Conservation (phyloP, 2,113 vertebrate genomes). For the Oryzias curvinotus region DNA sequence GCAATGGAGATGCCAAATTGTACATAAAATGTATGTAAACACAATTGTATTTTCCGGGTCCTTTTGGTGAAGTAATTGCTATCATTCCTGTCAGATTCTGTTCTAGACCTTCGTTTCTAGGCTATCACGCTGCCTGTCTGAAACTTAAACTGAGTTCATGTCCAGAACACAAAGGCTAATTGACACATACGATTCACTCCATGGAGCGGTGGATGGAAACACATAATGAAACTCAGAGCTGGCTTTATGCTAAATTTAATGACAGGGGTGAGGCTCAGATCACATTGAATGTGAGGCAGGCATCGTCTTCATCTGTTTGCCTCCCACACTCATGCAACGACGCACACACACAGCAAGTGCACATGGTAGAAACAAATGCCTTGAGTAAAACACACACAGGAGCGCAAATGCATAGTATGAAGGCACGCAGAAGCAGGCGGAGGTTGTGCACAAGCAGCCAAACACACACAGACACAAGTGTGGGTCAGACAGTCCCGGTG, state of each 20-base stretch:
- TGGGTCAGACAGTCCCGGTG: slow-evolving; percentile 67
- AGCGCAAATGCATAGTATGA: slow-evolving; percentile 21
- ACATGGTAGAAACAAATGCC: neutral
- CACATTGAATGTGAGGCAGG: slow-evolving; percentile 63
- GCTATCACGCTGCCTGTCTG: slow-evolving; percentile 37
- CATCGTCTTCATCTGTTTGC: slow-evolving; percentile 56
- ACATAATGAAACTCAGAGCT: slow-evolving; percentile 64
- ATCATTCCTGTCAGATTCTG: neutral
- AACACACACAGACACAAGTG: slow-evolving; percentile 49
- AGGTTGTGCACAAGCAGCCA: slow-evolving; percentile 42
- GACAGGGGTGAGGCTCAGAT: slow-evolving; percentile 68
- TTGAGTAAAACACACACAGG: slow-evolving; percentile 11
- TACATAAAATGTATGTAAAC: too few relatives aligned
- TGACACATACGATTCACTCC: slow-evolving; percentile 67
- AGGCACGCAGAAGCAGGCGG: slow-evolving; percentile 27
- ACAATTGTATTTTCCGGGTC: too few relatives aligned
- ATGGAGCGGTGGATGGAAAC: slow-evolving; percentile 53
- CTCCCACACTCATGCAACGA: slow-evolving; percentile 49
- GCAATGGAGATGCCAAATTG: too few relatives aligned
- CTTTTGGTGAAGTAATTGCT: too few relatives aligned
- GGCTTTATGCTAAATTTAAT: slow-evolving; percentile 69
- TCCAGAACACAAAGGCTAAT: slow-evolving; percentile 64
- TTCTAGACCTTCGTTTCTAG: slow-evolving; percentile 20
- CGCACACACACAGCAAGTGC: slow-evolving; percentile 19
- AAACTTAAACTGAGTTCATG: slow-evolving; percentile 52